Conservation (phyloP, 2,888 invertebrate genomes). For the Lasius platythorax region DNA sequence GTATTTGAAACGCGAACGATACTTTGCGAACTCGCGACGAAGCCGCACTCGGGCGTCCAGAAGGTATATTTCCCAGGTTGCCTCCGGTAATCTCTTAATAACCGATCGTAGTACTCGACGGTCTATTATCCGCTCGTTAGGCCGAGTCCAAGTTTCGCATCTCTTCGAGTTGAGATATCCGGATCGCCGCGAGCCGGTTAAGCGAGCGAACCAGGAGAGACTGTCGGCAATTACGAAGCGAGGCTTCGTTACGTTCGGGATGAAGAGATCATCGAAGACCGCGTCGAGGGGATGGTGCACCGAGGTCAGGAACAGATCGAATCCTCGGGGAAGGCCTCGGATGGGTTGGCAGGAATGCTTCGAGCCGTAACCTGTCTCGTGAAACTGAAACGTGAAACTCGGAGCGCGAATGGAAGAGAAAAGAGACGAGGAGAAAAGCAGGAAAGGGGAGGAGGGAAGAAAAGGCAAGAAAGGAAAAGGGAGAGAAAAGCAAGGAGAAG, state of each 20-base stretch:
- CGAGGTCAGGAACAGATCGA: slow-evolving; percentile 14
- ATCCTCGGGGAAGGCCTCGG: slow-evolving; percentile 46
- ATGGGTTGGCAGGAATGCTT: slow-evolving; percentile 44
- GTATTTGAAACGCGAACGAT: neutral
- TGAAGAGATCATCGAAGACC: slow-evolving; percentile 50
- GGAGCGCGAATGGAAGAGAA: neutral
- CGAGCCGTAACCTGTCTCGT: slow-evolving; percentile 65
- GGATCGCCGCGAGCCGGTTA: slow-evolving; percentile 39
- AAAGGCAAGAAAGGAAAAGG: neutral
- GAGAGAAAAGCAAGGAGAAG: neutral
- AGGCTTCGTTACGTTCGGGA: slow-evolving; percentile 24
- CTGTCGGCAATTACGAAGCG: slow-evolving; percentile 49
- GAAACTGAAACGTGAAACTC: slow-evolving; percentile 16
- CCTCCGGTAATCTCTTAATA: slow-evolving; percentile 35
- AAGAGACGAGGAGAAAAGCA: neutral
- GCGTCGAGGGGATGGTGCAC: neutral
- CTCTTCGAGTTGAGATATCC: slow-evolving; percentile 10
- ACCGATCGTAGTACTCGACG: slow-evolving; percentile 28
- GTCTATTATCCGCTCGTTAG: slow-evolving; percentile 43
- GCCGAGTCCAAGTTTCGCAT: slow-evolving; percentile 32
- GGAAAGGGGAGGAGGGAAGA: neutral
- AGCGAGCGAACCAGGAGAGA: slow-evolving; percentile 4
- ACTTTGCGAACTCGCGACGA: neutral
- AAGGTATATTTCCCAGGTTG: neutral
- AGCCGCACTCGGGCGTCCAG: neutral